Base-by-base conservation (phyloP, 2,113 vertebrate genomes). In the Gambusia affinis region DNA sequence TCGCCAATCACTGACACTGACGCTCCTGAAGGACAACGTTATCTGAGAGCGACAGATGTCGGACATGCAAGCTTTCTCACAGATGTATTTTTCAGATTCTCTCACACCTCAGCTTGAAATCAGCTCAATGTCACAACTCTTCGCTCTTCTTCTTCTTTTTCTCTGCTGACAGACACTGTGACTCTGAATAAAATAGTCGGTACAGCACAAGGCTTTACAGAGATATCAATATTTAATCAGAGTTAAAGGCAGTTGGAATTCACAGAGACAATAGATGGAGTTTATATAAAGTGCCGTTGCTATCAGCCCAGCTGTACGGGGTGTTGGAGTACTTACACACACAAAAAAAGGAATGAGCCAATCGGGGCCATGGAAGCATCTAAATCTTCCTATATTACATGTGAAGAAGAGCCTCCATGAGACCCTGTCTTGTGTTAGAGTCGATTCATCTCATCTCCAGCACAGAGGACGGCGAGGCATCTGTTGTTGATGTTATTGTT, bases 41-140 rank as follows among this genome's bases (percentile, higher is more conserved):
- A 86, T 87, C 92, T 88, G 74, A 88, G 78, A 91, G 94, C 70
- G 19, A 31, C 70, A 74, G 68, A 67, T 31, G 81, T 64, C 66
- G 67, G 77, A 65, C 30, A 71, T 67, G 80, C 35, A 60, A 71
- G 80, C 75, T 76, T 67, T 74, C 60, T 67, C 22, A 54, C 51
- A 24, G 51, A 54, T 24, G 19, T 10, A 54, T 54, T 54, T 54
- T 54, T 54, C 22, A 54, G 51, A 24, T 95, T 87, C 94, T 93
- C 93, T 92, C 93, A 94, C 95, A 96, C 95, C 94, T 92, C 87
- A 85, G 93, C 89, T 90, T 87, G 93, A 93, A 95, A 95, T 88
- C 90, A 92, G 93, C 96, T 95, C 92, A 84, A 90, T 94, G 94
- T 95, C 95, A 95, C 95, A 96, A 96, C 95, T 96, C 94, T 95